phyloP scores from a whole-genome alignment of 2,113 vertebrate species.

The Urocynchramus pylzowi region DNA sequence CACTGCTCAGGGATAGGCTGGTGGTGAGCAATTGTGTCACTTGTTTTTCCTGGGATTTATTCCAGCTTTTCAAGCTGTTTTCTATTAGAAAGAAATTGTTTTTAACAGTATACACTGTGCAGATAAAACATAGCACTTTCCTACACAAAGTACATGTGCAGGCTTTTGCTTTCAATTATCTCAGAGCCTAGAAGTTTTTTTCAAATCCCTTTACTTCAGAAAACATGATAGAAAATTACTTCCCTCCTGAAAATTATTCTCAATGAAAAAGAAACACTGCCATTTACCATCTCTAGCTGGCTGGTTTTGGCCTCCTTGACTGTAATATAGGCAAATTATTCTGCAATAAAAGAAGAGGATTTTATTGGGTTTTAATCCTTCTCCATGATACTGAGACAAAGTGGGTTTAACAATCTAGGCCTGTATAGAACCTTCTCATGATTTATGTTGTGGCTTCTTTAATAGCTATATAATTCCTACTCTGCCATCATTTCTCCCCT shows the following conservation, averaged over 20 bases:
- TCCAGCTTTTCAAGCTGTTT: neutral
- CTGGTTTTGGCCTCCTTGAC: neutral
- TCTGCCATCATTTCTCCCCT: neutral
- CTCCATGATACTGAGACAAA: neutral
- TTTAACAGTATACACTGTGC: neutral
- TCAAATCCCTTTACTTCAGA: neutral
- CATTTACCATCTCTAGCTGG: neutral
- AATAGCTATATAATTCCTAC: neutral
- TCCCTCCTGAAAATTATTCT: neutral
- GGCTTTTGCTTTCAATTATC: neutral
- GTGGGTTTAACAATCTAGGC: neutral
- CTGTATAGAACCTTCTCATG: neutral
- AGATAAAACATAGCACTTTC: neutral
- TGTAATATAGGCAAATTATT: neutral
- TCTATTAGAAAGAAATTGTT: neutral
- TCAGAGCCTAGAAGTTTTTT: neutral
- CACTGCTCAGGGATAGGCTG: neutral
- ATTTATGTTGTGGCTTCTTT: neutral
- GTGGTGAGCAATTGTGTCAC: neutral
- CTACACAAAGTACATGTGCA: neutral
- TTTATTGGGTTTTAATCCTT: neutral
- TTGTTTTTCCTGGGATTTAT: neutral
- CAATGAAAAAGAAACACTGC: neutral
- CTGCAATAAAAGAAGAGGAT: neutral
- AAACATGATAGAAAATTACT: neutral